These are phyloP conservation scores for Quadroppia sp. DNA, from an alignment of 2,888 invertebrate genomes.

Conservation along the genomic window DNA sequence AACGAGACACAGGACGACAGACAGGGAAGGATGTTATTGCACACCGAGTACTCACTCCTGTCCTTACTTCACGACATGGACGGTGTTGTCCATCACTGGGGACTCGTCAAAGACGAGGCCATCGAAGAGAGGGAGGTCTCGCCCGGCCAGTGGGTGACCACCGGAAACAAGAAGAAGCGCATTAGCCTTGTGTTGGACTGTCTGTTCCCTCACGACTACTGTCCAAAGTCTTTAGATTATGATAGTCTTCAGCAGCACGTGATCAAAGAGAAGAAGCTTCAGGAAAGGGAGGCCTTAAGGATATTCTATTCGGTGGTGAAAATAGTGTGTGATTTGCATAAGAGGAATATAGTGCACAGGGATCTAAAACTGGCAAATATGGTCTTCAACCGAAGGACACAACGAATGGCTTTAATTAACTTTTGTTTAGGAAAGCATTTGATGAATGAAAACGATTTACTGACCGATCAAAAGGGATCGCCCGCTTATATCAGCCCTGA, in stretches of 20 bases:
- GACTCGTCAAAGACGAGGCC: slow-evolving; percentile 69
- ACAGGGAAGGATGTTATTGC: slow-evolving; percentile 72
- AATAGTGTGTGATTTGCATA: slow-evolving; percentile 68
- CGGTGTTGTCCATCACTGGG: slow-evolving; percentile 72
- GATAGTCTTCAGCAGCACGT: slow-evolving; percentile 71
- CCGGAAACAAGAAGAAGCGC: slow-evolving; percentile 54
- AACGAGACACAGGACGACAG: slow-evolving; percentile 67
- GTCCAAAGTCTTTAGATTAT: slow-evolving; percentile 55
- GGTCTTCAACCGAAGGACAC: slow-evolving; percentile 65
- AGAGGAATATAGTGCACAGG: slow-evolving; percentile 71
- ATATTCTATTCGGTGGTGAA: slow-evolving; percentile 70
- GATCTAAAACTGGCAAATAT: slow-evolving; percentile 73
- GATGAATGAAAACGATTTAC: slow-evolving; percentile 65
- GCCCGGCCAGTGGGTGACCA: slow-evolving; percentile 54
- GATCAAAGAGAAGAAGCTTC: slow-evolving; percentile 68
- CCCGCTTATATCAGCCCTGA: slow-evolving; percentile 78
- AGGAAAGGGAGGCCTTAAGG: slow-evolving; percentile 67
- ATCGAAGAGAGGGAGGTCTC: slow-evolving; percentile 62
- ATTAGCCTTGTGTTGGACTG: slow-evolving; percentile 70
- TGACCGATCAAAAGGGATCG: slow-evolving; percentile 71
- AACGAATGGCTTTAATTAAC: slow-evolving; percentile 65
- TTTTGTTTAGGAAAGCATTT: slow-evolving; percentile 72
- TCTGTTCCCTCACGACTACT: slow-evolving; percentile 65
- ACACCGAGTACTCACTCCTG: slow-evolving; percentile 69
- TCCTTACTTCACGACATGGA: slow-evolving; percentile 65